Evolutionary conservation across 2,888 invertebrate genomes (phyloP), one percentile per base, ranked within the genome.

Genomic region (Erebia palarica): DNA sequence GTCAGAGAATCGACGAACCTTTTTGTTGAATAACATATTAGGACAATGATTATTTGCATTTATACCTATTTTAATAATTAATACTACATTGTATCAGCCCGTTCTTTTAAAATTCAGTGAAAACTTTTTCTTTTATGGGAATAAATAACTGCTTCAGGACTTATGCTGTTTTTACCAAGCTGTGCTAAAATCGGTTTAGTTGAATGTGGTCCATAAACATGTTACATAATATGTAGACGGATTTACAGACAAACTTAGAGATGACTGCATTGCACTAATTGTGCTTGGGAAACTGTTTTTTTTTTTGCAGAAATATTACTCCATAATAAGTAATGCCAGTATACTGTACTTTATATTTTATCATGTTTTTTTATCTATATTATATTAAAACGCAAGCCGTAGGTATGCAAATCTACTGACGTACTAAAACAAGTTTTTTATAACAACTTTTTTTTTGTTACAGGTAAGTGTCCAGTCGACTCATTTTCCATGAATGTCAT

Each of bases 401-500:
- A n/a, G n/a, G n/a, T n/a, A 44, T 44, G 44, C 53, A 42, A 59
- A n/a, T 11, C 1, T 53, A 70, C 47, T 44, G 44, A 1, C 44
- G 44, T 44, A 11, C 10, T 44, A 44, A 11, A 47, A 47, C 3
- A 11, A 13, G 13, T 11, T 3, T 10, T 65, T 47, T 51, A 21
- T 27, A 8, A 36, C 42, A 18, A 65, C 10, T 14, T 8, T 16
- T 72, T n/a, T 67, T 74, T 73, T 75, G 69, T 77, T 79, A 68
- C 75, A 79, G 79, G 79, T 79, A 79, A 78, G 79, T 78, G 27
- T 42, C 63, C 63, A 27, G 57, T 27, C 13, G 2, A 21, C 11
- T 7, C 18, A n/a, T 36, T 18, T 10, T 14, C n/a, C 21, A 55
- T 42, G 36, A 18, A 27, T 44, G 58, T 68, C 18, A 47, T 16